Evolutionary conservation across 2,797 vertebrate genomes (phyloP).

Genomic region (Pogonophryne albipinna): DNA sequence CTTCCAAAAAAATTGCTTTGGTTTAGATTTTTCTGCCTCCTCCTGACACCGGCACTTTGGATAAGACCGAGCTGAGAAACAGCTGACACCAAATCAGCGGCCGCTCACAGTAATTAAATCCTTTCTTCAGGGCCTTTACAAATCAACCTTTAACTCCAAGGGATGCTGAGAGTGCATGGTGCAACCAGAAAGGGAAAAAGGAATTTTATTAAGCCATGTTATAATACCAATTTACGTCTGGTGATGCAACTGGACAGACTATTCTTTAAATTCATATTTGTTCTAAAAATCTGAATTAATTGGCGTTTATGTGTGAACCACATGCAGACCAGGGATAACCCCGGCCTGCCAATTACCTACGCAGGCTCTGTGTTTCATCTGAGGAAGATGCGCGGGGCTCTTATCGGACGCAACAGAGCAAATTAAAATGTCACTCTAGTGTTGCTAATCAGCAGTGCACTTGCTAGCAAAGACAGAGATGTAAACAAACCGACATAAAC

Average conservation of each 20-base stretch:
- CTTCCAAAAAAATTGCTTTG: constrained; percentile 52
- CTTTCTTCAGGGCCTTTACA: constrained; percentile 81
- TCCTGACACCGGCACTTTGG: constrained; percentile 45
- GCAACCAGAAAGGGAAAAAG: constrained; percentile 37
- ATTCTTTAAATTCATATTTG: constrained; percentile 36
- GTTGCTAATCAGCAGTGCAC: constrained; percentile 80
- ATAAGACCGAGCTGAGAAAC: constrained; percentile 67
- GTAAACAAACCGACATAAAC: constrained; percentile 83
- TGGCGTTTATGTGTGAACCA: constrained; percentile 75
- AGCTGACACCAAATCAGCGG: constrained; percentile 76
- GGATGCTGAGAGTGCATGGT: constrained; percentile 54
- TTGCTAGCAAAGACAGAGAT: constrained; percentile 73
- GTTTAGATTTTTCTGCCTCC: constrained; percentile 57
- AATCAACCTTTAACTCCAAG: constrained; percentile 78
- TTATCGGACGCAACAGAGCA: constrained; percentile 85
- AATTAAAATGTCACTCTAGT: constrained; percentile 85
- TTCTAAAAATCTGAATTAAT: constrained; percentile 78
- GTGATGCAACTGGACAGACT: constrained; percentile 61
- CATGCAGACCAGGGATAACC: constrained; percentile 79
- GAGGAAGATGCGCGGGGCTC: constrained; percentile 69
- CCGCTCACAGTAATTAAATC: constrained; percentile 73
- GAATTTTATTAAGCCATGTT: constrained; percentile 66
- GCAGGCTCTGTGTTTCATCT: constrained; percentile 78
- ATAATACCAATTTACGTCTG: constrained; percentile 60
- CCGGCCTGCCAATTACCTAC: constrained; percentile 83